Conservation (phyloP, 1,140 invertebrate genomes). For the Ceratina japonica region DNA sequence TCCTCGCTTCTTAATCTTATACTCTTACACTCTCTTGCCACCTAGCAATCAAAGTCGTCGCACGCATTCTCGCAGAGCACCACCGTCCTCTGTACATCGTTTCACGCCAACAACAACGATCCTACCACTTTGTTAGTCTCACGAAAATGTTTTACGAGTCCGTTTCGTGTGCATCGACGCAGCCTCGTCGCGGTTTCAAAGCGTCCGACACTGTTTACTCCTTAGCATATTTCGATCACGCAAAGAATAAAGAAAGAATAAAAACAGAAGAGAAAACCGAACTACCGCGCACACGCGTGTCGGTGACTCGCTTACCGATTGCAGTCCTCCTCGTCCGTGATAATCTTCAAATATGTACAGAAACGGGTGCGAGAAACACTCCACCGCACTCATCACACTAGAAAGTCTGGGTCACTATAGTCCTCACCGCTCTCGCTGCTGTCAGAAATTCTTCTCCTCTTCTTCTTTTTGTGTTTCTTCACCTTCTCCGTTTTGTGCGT, state of each 20-base stretch:
- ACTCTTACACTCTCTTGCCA: slow-evolving; percentile 14
- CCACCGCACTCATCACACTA: slow-evolving; percentile 73
- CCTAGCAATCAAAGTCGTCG: slow-evolving; percentile 11
- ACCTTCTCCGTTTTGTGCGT: slow-evolving; percentile 82
- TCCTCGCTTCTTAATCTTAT: background rate
- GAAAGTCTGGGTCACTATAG: slow-evolving; percentile 86
- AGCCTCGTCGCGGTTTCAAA: background rate
- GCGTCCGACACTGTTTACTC: background rate
- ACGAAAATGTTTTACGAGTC: background rate
- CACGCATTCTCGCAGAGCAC: slow-evolving; percentile 36
- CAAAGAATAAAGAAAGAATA: background rate
- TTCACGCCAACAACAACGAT: background rate
- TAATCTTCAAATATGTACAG: slow-evolving; percentile 58
- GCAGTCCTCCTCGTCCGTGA: slow-evolving; percentile 16
- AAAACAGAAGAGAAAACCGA: slow-evolving; percentile 4
- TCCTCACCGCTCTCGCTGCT: slow-evolving; percentile 84
- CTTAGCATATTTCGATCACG: slow-evolving; percentile 3
- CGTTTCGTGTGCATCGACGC: background rate
- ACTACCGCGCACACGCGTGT: slow-evolving; percentile 9
- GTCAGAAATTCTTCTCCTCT: slow-evolving; percentile 83
- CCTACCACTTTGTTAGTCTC: background rate
- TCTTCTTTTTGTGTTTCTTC: slow-evolving; percentile 85
- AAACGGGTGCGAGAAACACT: slow-evolving; percentile 29
- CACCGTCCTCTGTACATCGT: slow-evolving; percentile 41
- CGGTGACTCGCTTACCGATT: background rate